These are phyloP conservation scores for Rotaria macrura DNA, from an alignment of 2,888 invertebrate genomes.

Conservation along the genomic window DNA sequence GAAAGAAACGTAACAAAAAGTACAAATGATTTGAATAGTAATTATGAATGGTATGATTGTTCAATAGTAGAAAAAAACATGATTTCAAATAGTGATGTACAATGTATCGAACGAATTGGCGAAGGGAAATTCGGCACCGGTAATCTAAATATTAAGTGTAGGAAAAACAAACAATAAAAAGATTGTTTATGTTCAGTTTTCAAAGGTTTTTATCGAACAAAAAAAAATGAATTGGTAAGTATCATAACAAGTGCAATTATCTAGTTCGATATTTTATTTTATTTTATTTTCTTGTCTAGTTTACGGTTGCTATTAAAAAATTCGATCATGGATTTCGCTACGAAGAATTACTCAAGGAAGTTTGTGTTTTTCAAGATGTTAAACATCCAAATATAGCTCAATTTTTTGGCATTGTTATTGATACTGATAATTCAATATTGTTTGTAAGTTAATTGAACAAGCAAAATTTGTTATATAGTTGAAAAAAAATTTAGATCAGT, in stretches of 20 bases:
- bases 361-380: neutral
- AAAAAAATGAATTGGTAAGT: neutral
- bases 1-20: neutral
- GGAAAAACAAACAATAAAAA: neutral
- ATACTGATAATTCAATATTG: neutral
- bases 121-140: neutral
- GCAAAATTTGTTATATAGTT: neutral
- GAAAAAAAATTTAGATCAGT: neutral
- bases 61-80: neutral
- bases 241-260: neutral
- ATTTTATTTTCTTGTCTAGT: neutral
- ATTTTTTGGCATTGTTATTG: neutral
- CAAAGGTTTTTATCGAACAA: conserved; percentile 2
- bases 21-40: neutral
- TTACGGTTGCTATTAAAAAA: neutral
- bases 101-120: neutral
- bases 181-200: neutral
- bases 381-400: neutral
- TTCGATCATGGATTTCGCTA: neutral
- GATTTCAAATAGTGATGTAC: neutral
- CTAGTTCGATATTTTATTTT: neutral
- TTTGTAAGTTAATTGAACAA: neutral
- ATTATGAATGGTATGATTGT: neutral
- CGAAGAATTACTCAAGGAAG: neutral
- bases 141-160: neutral